A percentile compares a stretch with the other conserved stretches of the same genome.
Conservation (phyloP, 2,797 vertebrate genomes). For the Salmo trutta region DNA sequence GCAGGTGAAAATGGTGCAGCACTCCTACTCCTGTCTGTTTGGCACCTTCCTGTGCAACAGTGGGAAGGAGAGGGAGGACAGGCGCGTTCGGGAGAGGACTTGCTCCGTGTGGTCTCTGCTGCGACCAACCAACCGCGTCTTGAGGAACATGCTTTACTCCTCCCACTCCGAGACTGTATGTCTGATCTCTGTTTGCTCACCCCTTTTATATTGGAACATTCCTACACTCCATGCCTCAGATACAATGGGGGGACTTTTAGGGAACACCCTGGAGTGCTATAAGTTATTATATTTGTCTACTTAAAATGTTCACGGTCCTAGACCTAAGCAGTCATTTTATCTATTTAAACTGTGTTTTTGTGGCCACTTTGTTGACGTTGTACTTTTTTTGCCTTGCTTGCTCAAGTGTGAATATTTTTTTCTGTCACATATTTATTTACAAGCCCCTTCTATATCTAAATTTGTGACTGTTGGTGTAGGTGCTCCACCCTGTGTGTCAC, state of each 20-base stretch:
- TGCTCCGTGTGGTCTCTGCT: constrained; percentile 97
- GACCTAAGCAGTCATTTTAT: constrained; percentile 28
- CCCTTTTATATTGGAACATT: background rate
- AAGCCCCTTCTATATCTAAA: constrained; percentile 17
- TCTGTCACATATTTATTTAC: background rate
- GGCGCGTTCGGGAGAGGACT: constrained; percentile 91
- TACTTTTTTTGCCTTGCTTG: background rate
- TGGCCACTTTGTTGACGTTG: constrained; percentile 12
- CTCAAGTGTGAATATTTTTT: no score
- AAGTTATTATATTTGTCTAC: constrained; percentile 26
- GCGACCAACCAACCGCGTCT: constrained; percentile 89
- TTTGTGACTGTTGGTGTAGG: constrained; percentile 71
- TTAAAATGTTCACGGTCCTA: constrained; percentile 14
- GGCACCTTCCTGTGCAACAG: constrained; percentile 99
- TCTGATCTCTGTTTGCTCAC: constrained; percentile 32
- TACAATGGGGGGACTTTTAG: constrained; percentile 8
- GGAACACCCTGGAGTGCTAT: background rate
- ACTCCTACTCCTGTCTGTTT: constrained; percentile 97
- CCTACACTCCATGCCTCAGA: background rate
- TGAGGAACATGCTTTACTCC: constrained; percentile 97
- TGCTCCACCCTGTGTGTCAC: constrained; percentile 96
- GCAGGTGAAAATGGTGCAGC: constrained; percentile 97
- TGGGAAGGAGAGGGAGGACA: constrained; percentile 92
- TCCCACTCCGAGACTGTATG: constrained; percentile 93
- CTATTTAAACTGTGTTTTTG: constrained; percentile 11